These are phyloP conservation scores for fruit fly (Drosophila melanogaster) DNA, from an alignment of 1,140 invertebrate species.

Conservation along the genomic window Release_6_plus_ISO1_MT NT_037436.4:1729001-1729500, in stretches of 20 bases:
- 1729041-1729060: slow-evolving; percentile 2
- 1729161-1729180: slow-evolving; percentile 22
- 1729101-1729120: slow-evolving; percentile 28
- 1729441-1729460: slow-evolving; percentile 5
- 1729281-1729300: slow-evolving; percentile 13
- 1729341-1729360: slow-evolving; percentile 33
- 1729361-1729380: slow-evolving; percentile 24
- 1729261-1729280: slow-evolving; percentile 10
- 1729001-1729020: slow-evolving; percentile 25
- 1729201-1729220: slow-evolving; percentile 29
- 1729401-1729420: slow-evolving; percentile 11
- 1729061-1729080: slow-evolving; percentile 12
- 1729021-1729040: slow-evolving; percentile 25
- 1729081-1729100: slow-evolving; percentile 3
- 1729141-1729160: slow-evolving; percentile 35
- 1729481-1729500: slow-evolving; percentile 11
- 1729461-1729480: background rate
- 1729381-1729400: slow-evolving; percentile 50
- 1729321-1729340: background rate
- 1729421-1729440: slow-evolving; percentile 7
- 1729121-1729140: slow-evolving; percentile 30
- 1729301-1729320: slow-evolving; percentile 15
- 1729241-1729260: slow-evolving; percentile 34
- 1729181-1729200: slow-evolving; percentile 28
- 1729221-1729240: slow-evolving; percentile 2